Evolutionary conservation across 2,113 vertebrate genomes (phyloP), one percentile per base, ranked within the genome.

Genomic region (Pelobates fuscus): DNA sequence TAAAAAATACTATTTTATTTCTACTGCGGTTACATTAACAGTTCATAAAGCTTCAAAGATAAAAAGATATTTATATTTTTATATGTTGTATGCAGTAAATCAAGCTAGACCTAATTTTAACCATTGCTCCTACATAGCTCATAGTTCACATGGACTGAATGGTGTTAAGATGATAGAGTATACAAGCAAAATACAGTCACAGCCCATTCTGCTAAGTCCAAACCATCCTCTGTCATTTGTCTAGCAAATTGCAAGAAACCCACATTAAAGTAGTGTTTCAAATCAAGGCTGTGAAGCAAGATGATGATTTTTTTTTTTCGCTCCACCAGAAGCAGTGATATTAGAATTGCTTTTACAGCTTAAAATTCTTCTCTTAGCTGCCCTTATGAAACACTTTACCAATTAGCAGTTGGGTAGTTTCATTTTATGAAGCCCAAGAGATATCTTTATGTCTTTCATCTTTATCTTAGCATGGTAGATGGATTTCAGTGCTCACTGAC

Each of bases 401-500:
- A 67, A 75, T 75, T 75, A 75, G 63, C 57, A 52, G 32, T 59
- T 58, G 49, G 62, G 23, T 75, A 66, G 63, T 75, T 75, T 67
- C 67, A 59, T 66, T 75, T 75, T 75, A 75, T 75, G 72, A 75
- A 67, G 54, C 72, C 72, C 72, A 23, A 30, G 72, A 67, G 72
- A 75, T 67, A 12, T 5, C 54, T 75, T 67, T 67, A 67, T 67
- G 59, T 49, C 72, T 67, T 57, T 67, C 54, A 59, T 75, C 54
- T 67, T 46, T 75, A 75, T 67, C 32, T 66, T 46, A 12, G 2
- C 55, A 67, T 46, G 54, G 37, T 75, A 67, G 63, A 75, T 75
- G 72, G 54, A 67, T 75, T 75, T 75, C 72, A 60, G 17, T 60
- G 59, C 62, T 59, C 29, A 75, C 52, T 75, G 37, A 21, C 37